Conservation (phyloP, 2,113 vertebrate genomes). For the Phyllopteryx taeniolatus region DNA sequence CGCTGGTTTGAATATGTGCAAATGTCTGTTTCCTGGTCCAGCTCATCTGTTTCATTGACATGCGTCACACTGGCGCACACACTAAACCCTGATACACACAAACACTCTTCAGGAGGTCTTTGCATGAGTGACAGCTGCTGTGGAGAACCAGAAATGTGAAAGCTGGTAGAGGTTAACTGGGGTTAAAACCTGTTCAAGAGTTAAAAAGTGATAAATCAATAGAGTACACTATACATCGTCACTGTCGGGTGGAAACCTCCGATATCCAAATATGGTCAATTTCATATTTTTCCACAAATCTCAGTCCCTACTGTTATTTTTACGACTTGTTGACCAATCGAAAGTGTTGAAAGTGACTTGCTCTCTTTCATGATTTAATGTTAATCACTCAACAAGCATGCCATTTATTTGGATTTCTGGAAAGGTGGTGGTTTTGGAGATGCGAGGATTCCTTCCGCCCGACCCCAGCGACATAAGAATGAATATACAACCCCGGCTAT, state of each 20-base stretch:
- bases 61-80: neutral
- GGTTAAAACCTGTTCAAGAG: constrained; percentile 47
- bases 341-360: neutral
- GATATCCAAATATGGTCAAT: neutral
- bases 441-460: too few relatives aligned
- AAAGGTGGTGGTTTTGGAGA: too few relatives aligned
- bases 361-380: too few relatives aligned
- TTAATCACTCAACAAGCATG: too few relatives aligned
- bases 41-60: constrained; percentile 45
- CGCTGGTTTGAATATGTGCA: constrained; percentile 8
- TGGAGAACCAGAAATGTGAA: constrained; percentile 36
- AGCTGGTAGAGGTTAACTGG: constrained; percentile 58
- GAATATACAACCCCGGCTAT: too few relatives aligned
- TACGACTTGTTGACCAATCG: neutral
- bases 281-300: neutral
- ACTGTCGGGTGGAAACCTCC: neutral
- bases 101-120: constrained; percentile 50
- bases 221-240: neutral
- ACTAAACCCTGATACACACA: constrained; percentile 12
- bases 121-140: constrained; percentile 59
- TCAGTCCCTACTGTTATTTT: neutral
- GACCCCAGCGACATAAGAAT: too few relatives aligned
- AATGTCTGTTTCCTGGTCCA: constrained; percentile 15
- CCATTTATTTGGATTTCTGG: too few relatives aligned
- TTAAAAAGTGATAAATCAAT: constrained; percentile 7